Evolutionary conservation across 2,113 vertebrate species (phyloP).

Genomic region (Monarcha castaneiventris): DNA sequence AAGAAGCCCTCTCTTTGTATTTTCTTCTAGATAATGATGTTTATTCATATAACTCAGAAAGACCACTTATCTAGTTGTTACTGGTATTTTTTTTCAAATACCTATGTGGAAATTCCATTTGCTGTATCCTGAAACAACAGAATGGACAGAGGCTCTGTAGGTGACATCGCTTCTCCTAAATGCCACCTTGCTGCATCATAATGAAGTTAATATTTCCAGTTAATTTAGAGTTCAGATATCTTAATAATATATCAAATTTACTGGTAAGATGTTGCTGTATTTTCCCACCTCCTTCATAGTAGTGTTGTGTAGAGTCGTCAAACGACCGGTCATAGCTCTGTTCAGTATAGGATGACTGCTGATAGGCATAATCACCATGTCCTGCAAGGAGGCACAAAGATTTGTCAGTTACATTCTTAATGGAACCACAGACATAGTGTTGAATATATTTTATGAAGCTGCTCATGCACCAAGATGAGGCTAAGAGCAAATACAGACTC

Average conservation of each 20-base stretch:
- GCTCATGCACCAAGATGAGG: not conserved
- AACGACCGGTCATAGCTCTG: constrained; percentile 91
- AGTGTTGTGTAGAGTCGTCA: constrained; percentile 92
- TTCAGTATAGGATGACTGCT: constrained; percentile 89
- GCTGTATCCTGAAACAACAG: not conserved
- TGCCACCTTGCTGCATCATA: not conserved
- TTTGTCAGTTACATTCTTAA: not conserved
- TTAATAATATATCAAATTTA: not conserved
- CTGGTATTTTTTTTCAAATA: not conserved
- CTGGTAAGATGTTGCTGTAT: not conserved
- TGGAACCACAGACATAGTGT: not conserved
- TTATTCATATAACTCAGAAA: not conserved
- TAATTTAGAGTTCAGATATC: not conserved
- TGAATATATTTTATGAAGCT: not conserved
- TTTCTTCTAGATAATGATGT: not conserved
- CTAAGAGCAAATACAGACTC: not conserved
- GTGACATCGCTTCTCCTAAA: not conserved
- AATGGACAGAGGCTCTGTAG: not conserved
- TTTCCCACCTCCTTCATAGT: constrained; percentile 91
- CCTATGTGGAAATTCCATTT: not conserved
- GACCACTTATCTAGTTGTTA: not conserved
- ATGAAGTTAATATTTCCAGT: not conserved
- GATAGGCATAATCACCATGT: constrained; percentile 89
- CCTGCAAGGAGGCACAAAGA: constrained; percentile 70
- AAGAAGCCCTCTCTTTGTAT: not conserved